Evolutionary conservation across 1,140 invertebrate genomes (phyloP), one percentile per base, ranked within the genome.

Genomic region (Tetramorium parvispinum): DNA sequence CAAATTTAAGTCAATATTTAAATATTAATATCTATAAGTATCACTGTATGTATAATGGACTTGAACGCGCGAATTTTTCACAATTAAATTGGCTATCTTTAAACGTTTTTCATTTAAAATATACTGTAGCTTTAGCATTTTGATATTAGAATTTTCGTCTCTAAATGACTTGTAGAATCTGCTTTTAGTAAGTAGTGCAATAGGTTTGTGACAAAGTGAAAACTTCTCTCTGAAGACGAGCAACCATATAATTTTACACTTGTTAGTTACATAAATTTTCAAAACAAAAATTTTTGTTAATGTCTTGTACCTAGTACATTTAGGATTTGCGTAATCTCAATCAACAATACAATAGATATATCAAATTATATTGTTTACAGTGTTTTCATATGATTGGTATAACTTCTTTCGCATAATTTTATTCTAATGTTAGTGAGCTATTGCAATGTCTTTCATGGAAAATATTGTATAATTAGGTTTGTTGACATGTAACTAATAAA

Each of bases 191-290:
- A 4, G 32, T 32, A 32, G 3, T 32, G 32, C 32, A 32, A 32
- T 32, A 32, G 3, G 32, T 32, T 3, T 32, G 32, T 3, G 32
- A 40, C 21, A 85, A 4, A 18, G 4, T 11, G 7, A 16, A 88
- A 83, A 79, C 46, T 37, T 65, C 43, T n/a, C 32, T 55, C 77
- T 75, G 51, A 88, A 91, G 87, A 57, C 82, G 59, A 91, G 77
- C 88, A 82, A 83, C 66, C 70, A 86, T 43, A 27, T 85, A 24
- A 51, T 68, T 82, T 55, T 46, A 70, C 7, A 24, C 21, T 37
- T 13, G 10, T 75, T 65, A 27, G 0, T 49, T 32, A 63, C n/a
- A 24, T 24, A 49, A 21, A 16, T 43, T 51, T 75, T 32, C 21
- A 18, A 75, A 75, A 63, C 1, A 18, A 24, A 65, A 85, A 77